These are phyloP conservation scores for Phylloscopus collybita DNA, from an alignment of 2,797 vertebrate species.

Conservation along the genomic window DNA sequence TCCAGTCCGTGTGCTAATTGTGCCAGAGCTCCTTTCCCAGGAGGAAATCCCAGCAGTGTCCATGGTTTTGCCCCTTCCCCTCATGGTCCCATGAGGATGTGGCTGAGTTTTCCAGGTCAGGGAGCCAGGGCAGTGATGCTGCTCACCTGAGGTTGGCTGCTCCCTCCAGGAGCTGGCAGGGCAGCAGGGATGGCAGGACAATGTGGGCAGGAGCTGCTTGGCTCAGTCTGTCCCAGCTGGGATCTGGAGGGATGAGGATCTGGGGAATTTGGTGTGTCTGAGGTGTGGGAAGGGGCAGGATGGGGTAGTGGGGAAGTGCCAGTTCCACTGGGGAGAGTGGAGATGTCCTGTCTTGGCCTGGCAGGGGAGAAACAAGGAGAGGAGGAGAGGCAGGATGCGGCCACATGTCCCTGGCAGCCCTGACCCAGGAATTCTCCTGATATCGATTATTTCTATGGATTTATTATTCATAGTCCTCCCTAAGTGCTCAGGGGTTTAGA, in stretches of 20 bases:
- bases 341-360: background rate
- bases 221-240: background rate
- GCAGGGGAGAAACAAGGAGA: background rate
- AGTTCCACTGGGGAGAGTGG: background rate
- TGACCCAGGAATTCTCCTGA: background rate
- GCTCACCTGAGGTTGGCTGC: background rate
- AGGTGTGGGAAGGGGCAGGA: background rate
- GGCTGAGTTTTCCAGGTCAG: background rate
- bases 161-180: background rate
- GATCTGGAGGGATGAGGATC: too few relatives aligned
- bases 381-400: background rate
- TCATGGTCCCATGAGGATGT: rapidly evolving
- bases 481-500: background rate
- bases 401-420: background rate
- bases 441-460: background rate
- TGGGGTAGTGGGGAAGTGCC: background rate
- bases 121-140: background rate
- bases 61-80: background rate
- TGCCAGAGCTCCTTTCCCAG: background rate
- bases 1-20: background rate
- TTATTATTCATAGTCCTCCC: background rate
- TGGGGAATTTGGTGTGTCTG: rapidly evolving
- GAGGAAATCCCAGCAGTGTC: background rate
- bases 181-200: background rate
- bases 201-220: background rate